A percentile compares a stretch with the other conserved stretches of the same genome.
These are phyloP conservation scores for Aviceda subcristata DNA, from an alignment of 2,113 vertebrate genomes.

Conservation along the genomic window DNA sequence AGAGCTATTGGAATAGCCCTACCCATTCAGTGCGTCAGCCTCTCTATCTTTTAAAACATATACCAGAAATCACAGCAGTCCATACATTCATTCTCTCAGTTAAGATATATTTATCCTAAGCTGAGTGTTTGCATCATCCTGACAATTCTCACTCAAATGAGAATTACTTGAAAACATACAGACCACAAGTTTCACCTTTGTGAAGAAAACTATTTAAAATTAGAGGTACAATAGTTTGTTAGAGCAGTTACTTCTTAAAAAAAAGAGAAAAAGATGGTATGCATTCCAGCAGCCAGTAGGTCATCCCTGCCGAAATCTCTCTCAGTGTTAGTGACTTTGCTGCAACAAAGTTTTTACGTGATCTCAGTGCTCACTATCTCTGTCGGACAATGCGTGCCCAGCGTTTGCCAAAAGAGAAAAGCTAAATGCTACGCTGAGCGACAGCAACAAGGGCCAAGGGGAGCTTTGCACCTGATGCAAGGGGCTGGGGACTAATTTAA, in stretches of 20 bases:
- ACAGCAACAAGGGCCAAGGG: neutral
- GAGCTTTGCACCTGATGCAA: neutral
- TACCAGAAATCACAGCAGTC: neutral
- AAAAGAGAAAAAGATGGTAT: neutral
- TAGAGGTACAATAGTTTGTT: neutral
- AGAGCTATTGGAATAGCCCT: neutral
- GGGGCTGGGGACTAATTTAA: neutral
- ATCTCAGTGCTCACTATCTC: neutral
- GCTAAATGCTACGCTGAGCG: neutral
- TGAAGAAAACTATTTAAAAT: neutral
- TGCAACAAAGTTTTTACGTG: neutral
- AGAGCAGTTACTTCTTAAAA: neutral
- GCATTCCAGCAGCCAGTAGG: neutral
- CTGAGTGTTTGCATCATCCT: neutral
- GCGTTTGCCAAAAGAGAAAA: neutral
- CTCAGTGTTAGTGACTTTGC: neutral
- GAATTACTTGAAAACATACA: neutral
- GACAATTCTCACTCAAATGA: neutral
- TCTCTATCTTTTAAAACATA: neutral
- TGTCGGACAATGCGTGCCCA: neutral
- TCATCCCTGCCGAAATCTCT: neutral
- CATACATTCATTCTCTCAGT: neutral
- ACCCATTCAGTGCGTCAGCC: neutral
- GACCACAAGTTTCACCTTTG: neutral
- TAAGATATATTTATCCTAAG: neutral